Evolutionary conservation across 2,888 invertebrate species (phyloP), one percentile per base, ranked within the genome.

Genomic region (Odontothrips loti): DNA sequence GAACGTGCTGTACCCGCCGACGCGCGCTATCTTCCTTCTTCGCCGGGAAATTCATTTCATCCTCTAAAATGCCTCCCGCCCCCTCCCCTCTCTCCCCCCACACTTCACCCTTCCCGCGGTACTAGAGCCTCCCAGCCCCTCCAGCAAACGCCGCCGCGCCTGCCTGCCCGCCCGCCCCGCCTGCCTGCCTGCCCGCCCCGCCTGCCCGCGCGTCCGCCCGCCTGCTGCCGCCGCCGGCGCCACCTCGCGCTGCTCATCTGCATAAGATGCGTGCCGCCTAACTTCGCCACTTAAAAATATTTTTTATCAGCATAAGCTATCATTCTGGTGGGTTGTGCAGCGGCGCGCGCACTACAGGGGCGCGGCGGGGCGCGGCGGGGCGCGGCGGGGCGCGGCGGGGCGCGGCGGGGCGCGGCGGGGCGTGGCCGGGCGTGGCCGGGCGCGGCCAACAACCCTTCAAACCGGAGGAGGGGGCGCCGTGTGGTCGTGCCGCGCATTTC

Each of bases 261-360:
- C 68, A 68, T 68, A 68, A 68, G 68, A 68, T 68, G 68, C 68
- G 68, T 68, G 68, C 68, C 23, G 68, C 68, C 68, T 68, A 68
- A 68, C 68, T 68, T 68, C 23, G 68, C 68, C 27, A 68, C 68
- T 68, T 68, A 68, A 68, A 63, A 68, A 68, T 68, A 68, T 68
- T 68, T 68, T 43, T 68, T 68, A 68, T 68, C 68, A 68, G 23
- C 68, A 23, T 68, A 23, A 23, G 68, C 58, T 58, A 58, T 58
- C 58, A 58, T 58, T n/a, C 58, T 58, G 58, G n/a, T 15, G n/a
- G 15, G 17, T 11, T 17, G 20, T 17, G 58, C 51, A 51, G 15
- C 51, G 15, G 20, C 58, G 0, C 58, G 20, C 20, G 58, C 58
- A 8, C 58, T 4, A n/a, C n/a, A n/a, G n/a, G n/a, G n/a, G n/a